These are phyloP conservation scores for Rhadina sibilatrix DNA, from an alignment of 2,113 vertebrate genomes.

Conservation along the genomic window DNA sequence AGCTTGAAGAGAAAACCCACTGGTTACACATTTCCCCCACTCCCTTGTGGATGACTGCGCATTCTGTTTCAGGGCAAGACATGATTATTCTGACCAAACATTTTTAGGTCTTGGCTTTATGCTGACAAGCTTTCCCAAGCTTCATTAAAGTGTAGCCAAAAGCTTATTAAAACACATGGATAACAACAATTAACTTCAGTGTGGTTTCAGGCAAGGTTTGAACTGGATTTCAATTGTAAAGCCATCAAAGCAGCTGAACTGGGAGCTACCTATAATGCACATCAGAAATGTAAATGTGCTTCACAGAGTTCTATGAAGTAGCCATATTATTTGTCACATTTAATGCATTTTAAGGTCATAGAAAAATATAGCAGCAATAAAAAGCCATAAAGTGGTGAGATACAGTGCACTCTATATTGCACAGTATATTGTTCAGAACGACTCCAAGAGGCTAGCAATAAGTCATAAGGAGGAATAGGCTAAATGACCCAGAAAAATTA, in stretches of 20 bases:
- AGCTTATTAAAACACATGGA: conserved; percentile 8
- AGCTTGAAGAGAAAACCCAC: background rate
- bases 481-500: conserved; percentile 32
- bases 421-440: background rate
- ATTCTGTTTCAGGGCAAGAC: background rate
- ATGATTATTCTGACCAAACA: conserved; percentile 12
- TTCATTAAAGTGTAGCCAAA: conserved; percentile 3
- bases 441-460: background rate
- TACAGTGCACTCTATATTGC: background rate
- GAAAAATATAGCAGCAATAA: conserved; percentile 19
- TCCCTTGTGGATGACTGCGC: background rate
- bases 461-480: background rate
- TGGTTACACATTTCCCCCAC: background rate
- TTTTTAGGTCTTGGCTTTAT: background rate
- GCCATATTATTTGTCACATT: conserved; percentile 10
- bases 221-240: background rate
- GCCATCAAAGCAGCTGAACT: background rate
- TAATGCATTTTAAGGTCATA: conserved; percentile 7
- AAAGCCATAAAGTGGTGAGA: conserved; percentile 14
- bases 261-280: background rate
- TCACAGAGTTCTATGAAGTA: background rate
- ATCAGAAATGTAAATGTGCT: background rate
- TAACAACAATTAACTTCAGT: conserved; percentile 15
- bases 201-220: background rate
- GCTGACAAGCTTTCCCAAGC: background rate